Evolutionary conservation across 2,797 vertebrate species (phyloP).

Genomic region (Hemibagrus guttatus): DNA sequence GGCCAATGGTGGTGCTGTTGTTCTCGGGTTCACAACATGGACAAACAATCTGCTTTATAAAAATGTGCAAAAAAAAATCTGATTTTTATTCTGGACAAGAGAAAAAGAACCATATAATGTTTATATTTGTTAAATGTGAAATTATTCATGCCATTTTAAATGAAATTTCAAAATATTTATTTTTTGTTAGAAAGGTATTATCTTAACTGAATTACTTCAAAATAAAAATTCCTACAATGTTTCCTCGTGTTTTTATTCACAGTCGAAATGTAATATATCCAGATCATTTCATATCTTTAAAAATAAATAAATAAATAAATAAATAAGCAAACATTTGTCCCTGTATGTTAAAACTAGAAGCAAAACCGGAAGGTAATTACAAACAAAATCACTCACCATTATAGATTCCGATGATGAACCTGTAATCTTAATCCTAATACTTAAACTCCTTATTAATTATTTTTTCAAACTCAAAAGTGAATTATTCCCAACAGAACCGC

Average conservation of each 20-base stretch:
- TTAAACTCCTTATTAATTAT: neutral
- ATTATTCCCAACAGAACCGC: neutral
- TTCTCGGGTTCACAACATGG: neutral
- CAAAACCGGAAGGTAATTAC: neutral
- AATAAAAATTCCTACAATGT: no score
- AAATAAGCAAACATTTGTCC: neutral
- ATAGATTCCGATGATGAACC: neutral
- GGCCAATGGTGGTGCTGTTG: neutral
- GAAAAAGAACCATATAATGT: neutral
- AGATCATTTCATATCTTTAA: no score
- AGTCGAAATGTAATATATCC: no score
- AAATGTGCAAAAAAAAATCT: neutral
- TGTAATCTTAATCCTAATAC: neutral
- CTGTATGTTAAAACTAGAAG: neutral
- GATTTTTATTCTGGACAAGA: neutral
- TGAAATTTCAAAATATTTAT: neutral
- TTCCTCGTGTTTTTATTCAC: no score
- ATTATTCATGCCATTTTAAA: neutral
- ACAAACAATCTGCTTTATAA: neutral
- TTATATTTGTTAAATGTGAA: neutral
- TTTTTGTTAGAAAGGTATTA: no score
- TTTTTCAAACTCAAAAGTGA: neutral
- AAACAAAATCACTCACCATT: slow-evolving; percentile 8
- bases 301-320: neutral
- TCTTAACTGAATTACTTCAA: neutral